These are phyloP conservation scores for Yponomeuta malinellus DNA, from an alignment of 2,888 invertebrate species.

Conservation along the genomic window DNA sequence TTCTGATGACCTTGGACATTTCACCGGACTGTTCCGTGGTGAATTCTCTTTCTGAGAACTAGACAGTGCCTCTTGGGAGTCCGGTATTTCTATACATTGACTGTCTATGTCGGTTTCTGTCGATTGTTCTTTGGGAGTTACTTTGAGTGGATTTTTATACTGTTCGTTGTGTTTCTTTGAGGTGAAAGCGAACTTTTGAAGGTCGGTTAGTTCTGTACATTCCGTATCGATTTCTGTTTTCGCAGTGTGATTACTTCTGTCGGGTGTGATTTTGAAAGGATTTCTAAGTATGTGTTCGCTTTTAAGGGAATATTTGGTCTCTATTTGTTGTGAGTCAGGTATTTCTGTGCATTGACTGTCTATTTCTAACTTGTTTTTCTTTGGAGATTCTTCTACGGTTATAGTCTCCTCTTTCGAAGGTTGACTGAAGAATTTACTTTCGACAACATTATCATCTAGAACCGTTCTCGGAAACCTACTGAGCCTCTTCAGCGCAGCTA, in stretches of 20 bases:
- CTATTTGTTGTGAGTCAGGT: constrained; percentile 26
- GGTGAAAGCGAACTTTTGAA: background rate
- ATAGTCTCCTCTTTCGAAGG: constrained; percentile 20
- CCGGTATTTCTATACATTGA: constrained; percentile 28
- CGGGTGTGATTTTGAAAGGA: background rate
- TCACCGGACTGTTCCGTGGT: constrained; percentile 36
- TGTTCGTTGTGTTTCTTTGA: background rate
- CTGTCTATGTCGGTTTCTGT: constrained; percentile 24
- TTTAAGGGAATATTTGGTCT: background rate
- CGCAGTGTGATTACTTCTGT: background rate
- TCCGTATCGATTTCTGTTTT: background rate
- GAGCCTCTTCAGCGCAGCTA: constrained; percentile 54
- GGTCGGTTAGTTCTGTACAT: background rate
- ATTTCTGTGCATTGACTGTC: constrained; percentile 31
- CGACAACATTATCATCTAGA: constrained; percentile 62
- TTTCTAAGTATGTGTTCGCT: background rate
- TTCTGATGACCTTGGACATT: constrained; percentile 19
- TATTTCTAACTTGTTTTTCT: constrained; percentile 25
- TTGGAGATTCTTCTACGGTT: constrained; percentile 28
- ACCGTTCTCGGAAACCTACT: constrained; percentile 71
- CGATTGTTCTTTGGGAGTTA: background rate
- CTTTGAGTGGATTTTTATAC: background rate
- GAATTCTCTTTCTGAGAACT: constrained; percentile 57
- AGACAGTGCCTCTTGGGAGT: constrained; percentile 26
- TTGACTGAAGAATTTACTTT: constrained; percentile 75